Conservation (phyloP, 1,140 invertebrate species). For the Acromyrmex echinatior region DNA sequence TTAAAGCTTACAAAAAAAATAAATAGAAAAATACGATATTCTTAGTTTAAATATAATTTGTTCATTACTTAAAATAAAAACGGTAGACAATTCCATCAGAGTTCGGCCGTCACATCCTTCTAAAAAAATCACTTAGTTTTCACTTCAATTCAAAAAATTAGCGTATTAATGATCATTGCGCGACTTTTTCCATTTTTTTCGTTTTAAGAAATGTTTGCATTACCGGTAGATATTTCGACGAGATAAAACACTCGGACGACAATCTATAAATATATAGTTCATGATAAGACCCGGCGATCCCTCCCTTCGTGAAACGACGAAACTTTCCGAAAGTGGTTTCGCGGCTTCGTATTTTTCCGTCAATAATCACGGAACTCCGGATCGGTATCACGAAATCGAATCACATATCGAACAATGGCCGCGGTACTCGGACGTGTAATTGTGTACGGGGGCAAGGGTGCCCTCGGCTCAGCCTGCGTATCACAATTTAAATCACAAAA, state of each 20-base stretch:
- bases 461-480: constrained; percentile 95
- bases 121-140: no score
- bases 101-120: no score
- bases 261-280: constrained; percentile 55
- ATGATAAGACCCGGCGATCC: constrained; percentile 60
- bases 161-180: background rate
- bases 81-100: no score
- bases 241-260: background rate
- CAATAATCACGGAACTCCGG: constrained; percentile 46
- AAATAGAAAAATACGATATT: no score
- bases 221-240: background rate
- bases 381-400: constrained; percentile 57
- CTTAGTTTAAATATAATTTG: no score
- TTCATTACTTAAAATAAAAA: no score
- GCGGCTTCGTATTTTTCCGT: constrained; percentile 55
- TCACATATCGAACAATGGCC: constrained; percentile 80
- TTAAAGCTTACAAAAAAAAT: no score
- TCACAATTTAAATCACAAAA: constrained; percentile 96
- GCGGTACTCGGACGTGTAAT: constrained; percentile 90
- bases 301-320: constrained; percentile 60
- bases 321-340: constrained; percentile 56
- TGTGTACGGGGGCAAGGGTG: constrained; percentile 98
- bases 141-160: no score
- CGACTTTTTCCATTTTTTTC: background rate
- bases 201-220: background rate